Evolutionary conservation across 2,113 vertebrate species (phyloP), one percentile per base, ranked within the genome.

Genomic region (Lepus europaeus): DNA sequence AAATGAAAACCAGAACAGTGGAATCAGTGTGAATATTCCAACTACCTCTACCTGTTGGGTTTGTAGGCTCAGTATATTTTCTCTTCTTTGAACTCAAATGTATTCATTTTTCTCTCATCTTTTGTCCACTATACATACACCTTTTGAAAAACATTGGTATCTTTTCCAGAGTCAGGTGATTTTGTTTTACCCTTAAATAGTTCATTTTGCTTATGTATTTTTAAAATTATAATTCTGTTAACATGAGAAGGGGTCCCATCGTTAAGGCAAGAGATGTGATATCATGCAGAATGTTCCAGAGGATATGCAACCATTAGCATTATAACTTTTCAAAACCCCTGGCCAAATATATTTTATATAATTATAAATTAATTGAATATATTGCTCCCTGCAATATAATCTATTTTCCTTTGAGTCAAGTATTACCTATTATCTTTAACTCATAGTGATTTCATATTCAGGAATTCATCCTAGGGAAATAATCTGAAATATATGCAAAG

Each of bases 361-460:
- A 33, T 88, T 95, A 79, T 68, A 93, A 80, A 81, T 82, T 83
- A 51, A 59, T 72, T 94, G 61, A 95, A 76, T 92, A 51, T 13
- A 39, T 77, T 77, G 10, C 66, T 90, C 33, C 45, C n/a, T 89
- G 53, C 9, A 70, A 81, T 66, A 76, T 3, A 53, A 16, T 77
- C 70, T 20, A 33, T 89, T 92, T 92, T 16, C 64, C 53, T 92
- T 83, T 78, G 36, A 49, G 23, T 63, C 45, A 45, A 86, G 78
- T 89, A 69, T 13, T 89, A 81, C 25, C 51, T 89, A 89, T 77
- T 0, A 81, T 72, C 63, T 95, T 68, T 63, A 49, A 93, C 27
- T 66, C 70, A 89, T 0, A 79, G n/a, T 91, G n/a, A 93, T 74
- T 89, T 92, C 53, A 91, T 89, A 87, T 92, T 89, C 82, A 80